phyloP scores from a whole-genome alignment of 2,888 invertebrate species.

The Trichogramma dendrolimi region DNA sequence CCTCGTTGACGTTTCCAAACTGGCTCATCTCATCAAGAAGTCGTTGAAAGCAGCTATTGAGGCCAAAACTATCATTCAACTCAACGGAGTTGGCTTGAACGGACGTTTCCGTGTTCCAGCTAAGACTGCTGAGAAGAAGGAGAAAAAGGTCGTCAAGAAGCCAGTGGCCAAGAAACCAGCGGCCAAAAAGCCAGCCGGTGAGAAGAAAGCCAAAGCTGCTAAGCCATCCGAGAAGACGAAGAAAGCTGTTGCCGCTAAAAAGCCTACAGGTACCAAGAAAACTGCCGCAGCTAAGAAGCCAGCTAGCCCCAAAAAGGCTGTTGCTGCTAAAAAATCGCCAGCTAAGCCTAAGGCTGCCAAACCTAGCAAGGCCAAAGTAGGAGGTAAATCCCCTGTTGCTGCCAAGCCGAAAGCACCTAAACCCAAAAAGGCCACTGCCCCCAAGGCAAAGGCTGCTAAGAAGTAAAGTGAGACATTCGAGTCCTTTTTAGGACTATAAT shows the following conservation, averaged over 20 bases:
- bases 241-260: background rate
- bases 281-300: background rate
- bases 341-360: constrained; percentile 33
- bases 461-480: constrained; percentile 12
- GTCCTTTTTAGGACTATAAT: too few species aligned
- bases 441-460: constrained; percentile 15
- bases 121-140: background rate
- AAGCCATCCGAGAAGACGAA: background rate
- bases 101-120: constrained; percentile 53
- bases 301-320: background rate
- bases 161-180: background rate
- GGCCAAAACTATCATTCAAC: constrained; percentile 55
- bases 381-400: constrained; percentile 11
- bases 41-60: constrained; percentile 59
- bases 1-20: constrained; percentile 59
- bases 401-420: constrained; percentile 32
- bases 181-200: background rate
- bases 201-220: background rate
- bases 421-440: constrained; percentile 21
- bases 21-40: constrained; percentile 59
- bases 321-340: constrained; percentile 32
- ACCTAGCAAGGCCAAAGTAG: constrained; percentile 8
- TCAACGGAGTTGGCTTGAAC: constrained; percentile 57
- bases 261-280: background rate
- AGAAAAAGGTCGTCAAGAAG: background rate